Evolutionary conservation across 2,797 vertebrate genomes (phyloP), one percentile per base, ranked within the genome.

Genomic region (Phataginus tricuspis): DNA sequence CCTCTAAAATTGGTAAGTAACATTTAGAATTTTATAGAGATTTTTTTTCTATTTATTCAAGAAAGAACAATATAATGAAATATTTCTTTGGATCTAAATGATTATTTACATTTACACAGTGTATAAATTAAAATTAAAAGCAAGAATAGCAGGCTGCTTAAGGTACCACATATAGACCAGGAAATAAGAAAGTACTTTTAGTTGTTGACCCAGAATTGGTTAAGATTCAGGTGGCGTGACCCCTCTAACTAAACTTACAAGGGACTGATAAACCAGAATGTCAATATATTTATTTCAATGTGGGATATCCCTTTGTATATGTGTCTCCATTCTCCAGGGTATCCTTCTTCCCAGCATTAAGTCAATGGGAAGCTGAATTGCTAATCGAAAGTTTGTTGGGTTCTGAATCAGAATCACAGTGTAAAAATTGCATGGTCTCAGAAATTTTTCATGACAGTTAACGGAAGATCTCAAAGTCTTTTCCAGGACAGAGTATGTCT

Each of bases 91-190:
- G 53, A 66, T 82, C 72, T 96, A 71, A 88, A 72, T 45, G 55
- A 34, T 83, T 63, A 82, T 37, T 79, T 77, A 84, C 25, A 11
- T 90, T 92, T 66, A 64, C 27, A 49, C 1, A 3, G 69, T 64
- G 5, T 42, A 59, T 64, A 86, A 66, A 74, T 93, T 78, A 79
- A 96, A 93, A 87, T 77, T 37, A 78, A 34, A 79, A 89, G 61
- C 16, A 72, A 49, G 71, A 90, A 85, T 6, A 75, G 16, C 21
- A 69, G 29, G 39, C 31, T 13, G 4, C 42, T 83, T 23, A 51
- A 78, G 39, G 74, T 61, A 79, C 16, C 45, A 51, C 9, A 29
- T 37, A 4, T 1, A 68, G 31, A 34, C 31, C 66, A 66, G 49
- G 27, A 68, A 80, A 23, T 25, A 61, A 75, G 75, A 86, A 68